Base-by-base conservation (phyloP, 2,113 vertebrate species). In the Clupea harengus region DNA sequence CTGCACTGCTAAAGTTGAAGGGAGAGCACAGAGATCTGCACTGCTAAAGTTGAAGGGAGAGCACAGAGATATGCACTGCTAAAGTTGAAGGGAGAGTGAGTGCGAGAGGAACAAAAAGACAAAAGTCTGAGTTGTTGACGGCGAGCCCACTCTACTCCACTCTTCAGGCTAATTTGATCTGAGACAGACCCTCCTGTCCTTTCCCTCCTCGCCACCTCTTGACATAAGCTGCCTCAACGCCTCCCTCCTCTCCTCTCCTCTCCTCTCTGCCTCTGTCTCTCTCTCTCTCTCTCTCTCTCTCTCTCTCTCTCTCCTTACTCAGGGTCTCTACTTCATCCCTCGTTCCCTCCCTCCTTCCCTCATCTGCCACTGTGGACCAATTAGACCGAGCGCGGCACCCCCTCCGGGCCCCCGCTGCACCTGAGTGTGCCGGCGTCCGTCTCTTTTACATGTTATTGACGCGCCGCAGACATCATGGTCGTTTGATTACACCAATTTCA, bases 401-500 rank as follows among this genome's bases (percentile, higher is more conserved):
- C 57, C 81, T 10, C 9, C 28, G 28, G 28, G 2, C 67, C 0
- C 10, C 6, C 2, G 86, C 86, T 90, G 87, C 90, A 86, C 87
- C 90, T 91, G 92, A 25, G 91, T 54, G 89, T 88, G 91, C 92
- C 91, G 91, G 86, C 92, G 39, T 39, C 54, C 13, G 81, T 82
- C 92, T 93, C 92, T 92, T 95, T 94, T 94, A 92, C 94, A 94
- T 94, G 92, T 92, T 93, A 94, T 95, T 82, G 92, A 94, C 87
- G 20, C 85, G 52, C 28, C 28, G 87, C 87, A 91, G 89, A 92
- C 92, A 94, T 94, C 92, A 92, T 93, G 91, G 92, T 92, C 92
- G 92, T 94, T 94, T 95, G 92, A 95, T 95, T 94, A 94, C 94
- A 90, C 92, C 93, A 91, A 92, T 95, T 96, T 96, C 94, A 94